Evolutionary conservation across 2,113 vertebrate genomes (phyloP), one percentile per base, ranked within the genome.

Genomic region (Aspiorhynchus laticeps): DNA sequence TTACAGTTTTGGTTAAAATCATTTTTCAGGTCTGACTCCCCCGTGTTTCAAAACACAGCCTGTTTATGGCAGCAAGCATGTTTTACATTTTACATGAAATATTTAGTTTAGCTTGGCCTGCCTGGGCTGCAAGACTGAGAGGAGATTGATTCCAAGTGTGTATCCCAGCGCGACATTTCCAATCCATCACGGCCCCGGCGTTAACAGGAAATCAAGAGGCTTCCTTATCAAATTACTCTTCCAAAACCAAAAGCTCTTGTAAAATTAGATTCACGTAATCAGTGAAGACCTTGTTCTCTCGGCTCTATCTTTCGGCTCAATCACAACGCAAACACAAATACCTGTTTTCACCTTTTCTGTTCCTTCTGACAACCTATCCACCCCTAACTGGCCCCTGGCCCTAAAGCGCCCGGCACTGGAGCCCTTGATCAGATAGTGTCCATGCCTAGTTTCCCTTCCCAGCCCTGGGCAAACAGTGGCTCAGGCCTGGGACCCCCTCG

Each of bases 31-130:
- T 75, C 46, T 0, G 53, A 75, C 89, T 86, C 91, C 84, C 78
- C 89, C 88, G 28, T 88, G 71, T 90, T 91, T 90, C 87, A 90
- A 91, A 93, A 92, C 91, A 87, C 83, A 31, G 85, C 91, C 43
- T 94, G 94, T 94, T 95, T 94, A 94, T 91, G 92, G 92, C 93
- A 91, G 89, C 63, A 3, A 90, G 91, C 90, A 48, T 95, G 94
- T 95, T 95, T 94, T 93, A 94, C 93, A 94, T 93, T 92, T 90
- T 86, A 92, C 89, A 92, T 95, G 92, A 95, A 94, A 93, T 94
- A 95, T 95, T 93, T 94, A 80, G 93, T 94, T 95, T 95, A 90
- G 90, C 87, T 93, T 93, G 92, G 93, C 93, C 79, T 5, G 90
- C 87, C 93, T 93, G 92, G 93, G 92, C 79, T 5, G 71, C 12